Conservation (phyloP, 2,113 vertebrate genomes). For the Corvus cornix region DNA sequence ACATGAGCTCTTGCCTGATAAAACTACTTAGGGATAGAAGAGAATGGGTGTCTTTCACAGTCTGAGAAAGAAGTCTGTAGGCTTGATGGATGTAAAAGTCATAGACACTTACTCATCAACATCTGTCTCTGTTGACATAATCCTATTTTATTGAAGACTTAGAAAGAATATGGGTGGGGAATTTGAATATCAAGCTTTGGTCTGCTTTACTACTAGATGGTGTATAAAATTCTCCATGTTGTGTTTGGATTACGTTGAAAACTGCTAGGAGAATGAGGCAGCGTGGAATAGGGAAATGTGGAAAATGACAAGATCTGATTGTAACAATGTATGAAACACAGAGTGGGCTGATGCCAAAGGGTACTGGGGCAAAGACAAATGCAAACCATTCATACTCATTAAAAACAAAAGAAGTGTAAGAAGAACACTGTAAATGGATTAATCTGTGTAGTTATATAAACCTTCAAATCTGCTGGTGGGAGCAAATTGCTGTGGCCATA, state of each 20-base stretch:
- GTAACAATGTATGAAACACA: not conserved
- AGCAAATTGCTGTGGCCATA: not conserved
- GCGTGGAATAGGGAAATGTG: not conserved
- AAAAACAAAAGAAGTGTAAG: not conserved
- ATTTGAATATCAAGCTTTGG: not conserved
- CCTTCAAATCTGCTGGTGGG: not conserved
- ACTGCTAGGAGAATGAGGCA: not conserved
- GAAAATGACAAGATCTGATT: not conserved
- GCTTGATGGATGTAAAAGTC: not conserved
- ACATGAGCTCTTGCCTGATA: not conserved
- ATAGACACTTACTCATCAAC: not conserved
- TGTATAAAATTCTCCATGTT: not conserved
- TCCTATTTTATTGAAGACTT: not conserved
- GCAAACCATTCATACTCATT: rapidly evolving
- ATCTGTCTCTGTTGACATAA: not conserved
- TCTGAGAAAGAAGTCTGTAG: not conserved
- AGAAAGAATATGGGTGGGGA: not conserved
- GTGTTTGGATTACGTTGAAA: not conserved
- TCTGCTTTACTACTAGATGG: not conserved
- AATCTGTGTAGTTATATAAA: not conserved
- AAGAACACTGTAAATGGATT: not conserved
- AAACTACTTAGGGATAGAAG: not conserved
- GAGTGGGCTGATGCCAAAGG: not conserved
- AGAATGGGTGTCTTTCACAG: not conserved
- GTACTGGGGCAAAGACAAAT: not conserved